phyloP scores from a whole-genome alignment of 2,113 vertebrate genomes.

The Brienomyrus brachyistius region DNA sequence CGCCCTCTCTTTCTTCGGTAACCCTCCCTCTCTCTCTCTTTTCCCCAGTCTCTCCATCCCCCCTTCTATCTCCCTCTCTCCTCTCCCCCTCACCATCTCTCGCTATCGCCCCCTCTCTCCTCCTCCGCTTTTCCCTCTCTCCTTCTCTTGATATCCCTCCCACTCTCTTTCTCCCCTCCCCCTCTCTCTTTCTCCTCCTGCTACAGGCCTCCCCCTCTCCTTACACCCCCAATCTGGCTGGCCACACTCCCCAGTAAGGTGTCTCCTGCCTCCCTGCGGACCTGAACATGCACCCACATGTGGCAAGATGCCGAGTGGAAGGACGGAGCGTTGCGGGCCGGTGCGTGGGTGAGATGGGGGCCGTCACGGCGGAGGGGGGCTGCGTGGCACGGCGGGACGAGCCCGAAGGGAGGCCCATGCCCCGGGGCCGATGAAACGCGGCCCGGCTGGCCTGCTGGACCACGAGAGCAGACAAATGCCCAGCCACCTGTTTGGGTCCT shows the following conservation, averaged over 20 bases:
- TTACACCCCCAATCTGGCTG: not conserved
- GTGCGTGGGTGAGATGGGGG: not conserved
- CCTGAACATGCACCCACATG: not conserved
- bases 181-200: not conserved
- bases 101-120: not conserved
- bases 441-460: conserved; percentile 35
- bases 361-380: not conserved
- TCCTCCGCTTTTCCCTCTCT: not conserved
- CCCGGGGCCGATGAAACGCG: conserved; percentile 25
- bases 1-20: not conserved
- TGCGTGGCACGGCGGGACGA: no score
- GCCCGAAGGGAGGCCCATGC: not conserved
- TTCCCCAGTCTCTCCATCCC: not conserved
- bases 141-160: not conserved
- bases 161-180: not conserved
- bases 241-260: not conserved
- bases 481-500: conserved; percentile 55
- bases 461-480: conserved; percentile 44
- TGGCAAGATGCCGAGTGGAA: not conserved
- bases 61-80: not conserved
- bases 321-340: not conserved
- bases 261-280: not conserved
- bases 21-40: not conserved
- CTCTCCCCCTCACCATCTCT: no score
- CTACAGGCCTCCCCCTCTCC: not conserved